Percentiles rank a stretch among this genome's conserved stretches.
These are phyloP conservation scores for Bubo blakistoni DNA, from an alignment of 2,113 vertebrate genomes.

Conservation along the genomic window DNA sequence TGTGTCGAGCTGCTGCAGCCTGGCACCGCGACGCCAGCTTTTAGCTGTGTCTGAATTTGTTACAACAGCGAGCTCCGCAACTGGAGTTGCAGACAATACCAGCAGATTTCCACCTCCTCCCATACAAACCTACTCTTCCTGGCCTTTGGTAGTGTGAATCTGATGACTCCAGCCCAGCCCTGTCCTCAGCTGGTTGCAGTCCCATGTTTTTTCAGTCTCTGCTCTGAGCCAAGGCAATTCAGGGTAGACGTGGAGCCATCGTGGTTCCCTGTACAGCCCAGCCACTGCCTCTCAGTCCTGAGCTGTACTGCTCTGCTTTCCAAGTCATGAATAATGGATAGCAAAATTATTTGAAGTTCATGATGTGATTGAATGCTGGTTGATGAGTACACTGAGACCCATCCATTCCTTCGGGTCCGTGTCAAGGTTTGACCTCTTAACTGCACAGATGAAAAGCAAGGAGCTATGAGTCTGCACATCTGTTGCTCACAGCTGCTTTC, in stretches of 20 bases:
- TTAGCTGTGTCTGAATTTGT: neutral
- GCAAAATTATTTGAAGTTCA: neutral
- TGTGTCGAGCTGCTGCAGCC: neutral
- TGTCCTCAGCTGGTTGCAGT: neutral
- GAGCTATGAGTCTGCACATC: neutral
- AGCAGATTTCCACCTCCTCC: neutral
- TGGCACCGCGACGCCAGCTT: neutral
- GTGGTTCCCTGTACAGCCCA: neutral
- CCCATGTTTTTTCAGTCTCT: neutral
- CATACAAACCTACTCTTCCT: neutral
- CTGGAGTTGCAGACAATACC: neutral
- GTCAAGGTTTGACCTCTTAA: neutral
- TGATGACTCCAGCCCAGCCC: neutral
- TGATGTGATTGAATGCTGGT: neutral
- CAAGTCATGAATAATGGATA: neutral
- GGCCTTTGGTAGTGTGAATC: neutral
- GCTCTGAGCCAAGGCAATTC: neutral
- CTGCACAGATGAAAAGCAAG: neutral
- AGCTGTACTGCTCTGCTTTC: neutral
- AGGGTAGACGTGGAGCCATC: rapidly evolving
- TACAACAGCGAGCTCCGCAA: neutral
- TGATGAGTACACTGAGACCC: neutral
- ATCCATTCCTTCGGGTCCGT: neutral
- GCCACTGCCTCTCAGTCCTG: neutral
- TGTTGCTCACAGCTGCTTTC: neutral